phyloP scores from a whole-genome alignment of 2,113 vertebrate species.

The Scytalopus superciliaris region DNA sequence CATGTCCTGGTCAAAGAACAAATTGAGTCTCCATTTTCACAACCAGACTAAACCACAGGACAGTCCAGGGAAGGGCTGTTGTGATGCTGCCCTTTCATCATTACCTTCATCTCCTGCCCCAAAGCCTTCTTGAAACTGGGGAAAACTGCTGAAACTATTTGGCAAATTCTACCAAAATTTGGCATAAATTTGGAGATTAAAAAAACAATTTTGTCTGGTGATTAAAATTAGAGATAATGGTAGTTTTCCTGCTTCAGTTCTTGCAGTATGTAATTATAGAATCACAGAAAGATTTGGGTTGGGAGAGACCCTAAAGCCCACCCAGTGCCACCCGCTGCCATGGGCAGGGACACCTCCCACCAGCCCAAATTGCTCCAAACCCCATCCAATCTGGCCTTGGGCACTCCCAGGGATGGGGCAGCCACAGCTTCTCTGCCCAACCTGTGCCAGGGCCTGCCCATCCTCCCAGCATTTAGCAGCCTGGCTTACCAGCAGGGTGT shows the following conservation, averaged over 20 bases:
- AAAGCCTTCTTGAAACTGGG: not conserved
- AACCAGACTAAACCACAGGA: not conserved
- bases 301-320: not conserved
- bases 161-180: not conserved
- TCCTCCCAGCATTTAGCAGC: not conserved
- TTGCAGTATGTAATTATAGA: not conserved
- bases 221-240: not conserved
- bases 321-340: not conserved
- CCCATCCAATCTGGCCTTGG: not conserved
- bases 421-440: not conserved
- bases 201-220: not conserved
- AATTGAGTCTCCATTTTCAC: not conserved
- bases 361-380: not conserved
- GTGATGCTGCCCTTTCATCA: accelerated
- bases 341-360: not conserved
- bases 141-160: not conserved
- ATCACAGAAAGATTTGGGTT: not conserved
- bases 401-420: not conserved
- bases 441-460: not conserved
- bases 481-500: not conserved
- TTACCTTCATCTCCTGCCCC: not conserved
- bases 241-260: not conserved
- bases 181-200: not conserved
- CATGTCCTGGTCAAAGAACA: not conserved
- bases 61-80: not conserved